These are phyloP conservation scores for Seriola rivoliana DNA, from an alignment of 2,113 vertebrate genomes.

Conservation along the genomic window DNA sequence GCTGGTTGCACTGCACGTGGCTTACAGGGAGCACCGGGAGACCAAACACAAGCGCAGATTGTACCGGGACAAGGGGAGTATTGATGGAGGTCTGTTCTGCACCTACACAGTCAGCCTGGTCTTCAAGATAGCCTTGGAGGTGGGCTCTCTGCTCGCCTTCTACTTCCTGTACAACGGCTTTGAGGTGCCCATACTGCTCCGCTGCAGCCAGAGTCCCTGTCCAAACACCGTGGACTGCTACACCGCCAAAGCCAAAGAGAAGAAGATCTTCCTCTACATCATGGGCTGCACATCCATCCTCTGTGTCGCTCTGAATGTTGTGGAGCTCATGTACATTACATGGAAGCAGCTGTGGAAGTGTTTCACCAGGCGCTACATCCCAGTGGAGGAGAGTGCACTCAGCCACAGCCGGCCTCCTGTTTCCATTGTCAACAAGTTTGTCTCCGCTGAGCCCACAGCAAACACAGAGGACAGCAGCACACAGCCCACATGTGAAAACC, in stretches of 20 bases:
- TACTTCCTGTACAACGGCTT: slow-evolving; percentile 90
- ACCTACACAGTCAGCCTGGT: slow-evolving; percentile 89
- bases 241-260: slow-evolving; percentile 89
- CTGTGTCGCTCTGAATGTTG: slow-evolving; percentile 87
- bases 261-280: slow-evolving; percentile 90
- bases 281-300: slow-evolving; percentile 88
- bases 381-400: slow-evolving; percentile 9
- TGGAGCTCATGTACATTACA: slow-evolving; percentile 88
- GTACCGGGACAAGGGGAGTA: slow-evolving; percentile 81
- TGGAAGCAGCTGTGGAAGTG: slow-evolving; percentile 84
- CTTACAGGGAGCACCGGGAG: slow-evolving; percentile 87
- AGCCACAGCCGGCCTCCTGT: slow-evolving; percentile 15
- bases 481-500: slow-evolving; percentile 41
- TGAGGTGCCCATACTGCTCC: slow-evolving; percentile 83
- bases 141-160: slow-evolving; percentile 88
- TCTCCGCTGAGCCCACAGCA: background rate
- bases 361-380: slow-evolving; percentile 74
- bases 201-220: slow-evolving; percentile 87
- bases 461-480: slow-evolving; percentile 14
- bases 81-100: slow-evolving; percentile 88
- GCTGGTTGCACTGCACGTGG: slow-evolving; percentile 90
- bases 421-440: slow-evolving; percentile 24
- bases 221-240: slow-evolving; percentile 90
- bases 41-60: slow-evolving; percentile 80
- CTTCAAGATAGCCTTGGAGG: slow-evolving; percentile 88